Evolutionary conservation across 2,113 vertebrate species (phyloP).

Genomic region (Xyliphius kryptos): DNA sequence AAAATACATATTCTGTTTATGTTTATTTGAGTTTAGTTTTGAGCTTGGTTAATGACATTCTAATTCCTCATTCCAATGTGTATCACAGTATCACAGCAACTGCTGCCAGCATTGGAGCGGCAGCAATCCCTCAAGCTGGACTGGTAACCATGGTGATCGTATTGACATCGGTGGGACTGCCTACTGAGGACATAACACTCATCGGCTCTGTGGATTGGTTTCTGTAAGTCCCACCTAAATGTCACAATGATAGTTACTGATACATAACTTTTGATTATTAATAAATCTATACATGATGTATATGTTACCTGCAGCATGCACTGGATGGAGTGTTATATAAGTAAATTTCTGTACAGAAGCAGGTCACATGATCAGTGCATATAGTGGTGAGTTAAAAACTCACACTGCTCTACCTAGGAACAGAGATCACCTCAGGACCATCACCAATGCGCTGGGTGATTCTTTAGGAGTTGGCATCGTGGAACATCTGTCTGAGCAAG

Average conservation of each 20-base stretch:
- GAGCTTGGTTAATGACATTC: too few species aligned
- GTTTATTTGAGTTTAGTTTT: too few species aligned
- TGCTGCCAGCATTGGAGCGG: slow-evolving; percentile 92
- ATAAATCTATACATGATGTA: too few species aligned
- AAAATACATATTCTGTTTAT: not conserved
- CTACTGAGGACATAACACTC: slow-evolving; percentile 90
- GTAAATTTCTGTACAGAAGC: too few species aligned
- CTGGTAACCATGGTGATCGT: slow-evolving; percentile 98
- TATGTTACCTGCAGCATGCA: too few species aligned
- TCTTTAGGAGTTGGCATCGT: slow-evolving; percentile 88
- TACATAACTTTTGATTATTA: slow-evolving; percentile 56
- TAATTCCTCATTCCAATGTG: slow-evolving; percentile 38
- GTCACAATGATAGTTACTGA: slow-evolving; percentile 62
- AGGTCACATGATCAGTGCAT: too few species aligned
- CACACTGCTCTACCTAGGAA: not conserved
- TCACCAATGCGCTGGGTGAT: slow-evolving; percentile 89
- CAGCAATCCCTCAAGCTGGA: slow-evolving; percentile 93
- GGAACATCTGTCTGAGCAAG: slow-evolving; percentile 82
- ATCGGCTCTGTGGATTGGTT: slow-evolving; percentile 98
- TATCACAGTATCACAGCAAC: slow-evolving; percentile 82
- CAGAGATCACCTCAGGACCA: slow-evolving; percentile 89
- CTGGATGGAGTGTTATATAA: too few species aligned
- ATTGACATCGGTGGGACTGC: slow-evolving; percentile 92
- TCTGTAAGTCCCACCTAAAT: slow-evolving; percentile 82
- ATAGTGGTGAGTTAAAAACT: not conserved